Evolutionary conservation across 2,888 invertebrate genomes (phyloP), one percentile per base, ranked within the genome.

Genomic region (Carabus problematicus): DNA sequence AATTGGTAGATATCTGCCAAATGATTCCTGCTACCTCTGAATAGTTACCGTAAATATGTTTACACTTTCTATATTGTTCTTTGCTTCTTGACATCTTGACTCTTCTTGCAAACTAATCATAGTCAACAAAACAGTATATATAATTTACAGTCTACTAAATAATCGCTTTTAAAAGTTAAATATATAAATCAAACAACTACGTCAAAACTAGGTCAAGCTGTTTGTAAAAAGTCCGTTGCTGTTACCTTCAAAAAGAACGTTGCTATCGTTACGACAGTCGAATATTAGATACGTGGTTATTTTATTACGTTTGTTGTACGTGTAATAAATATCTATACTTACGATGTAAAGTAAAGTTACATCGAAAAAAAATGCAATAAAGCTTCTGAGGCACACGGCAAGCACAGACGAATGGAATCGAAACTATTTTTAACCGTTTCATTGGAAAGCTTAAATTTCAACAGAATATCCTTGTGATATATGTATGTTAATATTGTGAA

Each of bases 401-500:
- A 6, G 29, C 29, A 29, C 29, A 6, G 29, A 29, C 29, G 29
- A 29, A 29, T 29, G 6, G 3, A 29, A 29, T 29, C 6, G 29
- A 29, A n/a, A 29, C 29, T 29, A 29, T 29, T 29, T 16, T 52
- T 14, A 52, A 4, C 29, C 29, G 29, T 1, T 1, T 1, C 29
- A 6, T 29, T 29, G 29, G 3, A 29, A 29, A 29, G 29, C 6
- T 29, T 29, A 29, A 29, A 29, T 3, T 29, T 29, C 29, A 29
- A 14, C 54, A 52, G 29, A 3, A 16, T n/a, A 42, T 8, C 61
- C 47, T 61, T 61, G 61, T 39, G 49, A 47, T 47, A n/a, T 8
- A 43, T 59, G 41, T 8, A 43, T 59, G 41, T 59, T 59, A 59
- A 59, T 59, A 59, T 45, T 61, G 61, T 45, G 61, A 47, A 61